Percentiles rank a stretch among this genome's conserved stretches.
Evolutionary conservation across 2,888 invertebrate genomes (phyloP).

Genomic region (Leucophenga montana): DNA sequence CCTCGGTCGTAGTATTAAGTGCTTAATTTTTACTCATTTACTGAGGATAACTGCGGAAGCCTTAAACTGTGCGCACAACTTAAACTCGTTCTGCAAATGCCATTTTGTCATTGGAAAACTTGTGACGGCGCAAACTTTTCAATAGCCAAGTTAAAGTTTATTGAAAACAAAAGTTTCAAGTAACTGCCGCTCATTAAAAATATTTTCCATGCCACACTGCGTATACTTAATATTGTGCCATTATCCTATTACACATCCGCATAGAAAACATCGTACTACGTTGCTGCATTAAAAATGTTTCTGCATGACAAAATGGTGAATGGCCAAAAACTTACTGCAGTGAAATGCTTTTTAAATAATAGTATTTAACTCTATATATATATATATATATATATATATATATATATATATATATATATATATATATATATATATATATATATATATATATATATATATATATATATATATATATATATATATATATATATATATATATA

Average conservation of each 20-base stretch:
- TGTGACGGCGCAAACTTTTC: constrained; percentile 14
- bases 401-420: too few species aligned
- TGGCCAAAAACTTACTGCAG: constrained; percentile 6
- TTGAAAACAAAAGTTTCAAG: constrained; percentile 27
- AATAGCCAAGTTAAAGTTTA: constrained; percentile 19
- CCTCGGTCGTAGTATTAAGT: too few species aligned
- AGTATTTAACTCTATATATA: constrained; percentile 55
- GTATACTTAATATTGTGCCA: constrained; percentile 17
- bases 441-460: too few species aligned
- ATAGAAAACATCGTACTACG: too few species aligned
- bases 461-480: too few species aligned
- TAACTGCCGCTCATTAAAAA: constrained; percentile 28
- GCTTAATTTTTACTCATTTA: too few species aligned
- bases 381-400: too few species aligned
- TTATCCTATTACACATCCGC: not conserved
- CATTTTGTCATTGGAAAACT: constrained; percentile 22
- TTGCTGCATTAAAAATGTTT: too few species aligned
- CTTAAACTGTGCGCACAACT: too few species aligned
- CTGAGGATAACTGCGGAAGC: too few species aligned
- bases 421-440: too few species aligned
- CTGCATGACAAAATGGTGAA: not conserved
- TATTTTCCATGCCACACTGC: constrained; percentile 14
- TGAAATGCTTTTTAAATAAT: not conserved
- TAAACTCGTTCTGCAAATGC: not conserved
- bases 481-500: too few species aligned